Percentiles rank a stretch among this genome's conserved stretches.
These are phyloP conservation scores for Nestor notabilis DNA, from an alignment of 2,113 vertebrate species.

Conservation along the genomic window DNA sequence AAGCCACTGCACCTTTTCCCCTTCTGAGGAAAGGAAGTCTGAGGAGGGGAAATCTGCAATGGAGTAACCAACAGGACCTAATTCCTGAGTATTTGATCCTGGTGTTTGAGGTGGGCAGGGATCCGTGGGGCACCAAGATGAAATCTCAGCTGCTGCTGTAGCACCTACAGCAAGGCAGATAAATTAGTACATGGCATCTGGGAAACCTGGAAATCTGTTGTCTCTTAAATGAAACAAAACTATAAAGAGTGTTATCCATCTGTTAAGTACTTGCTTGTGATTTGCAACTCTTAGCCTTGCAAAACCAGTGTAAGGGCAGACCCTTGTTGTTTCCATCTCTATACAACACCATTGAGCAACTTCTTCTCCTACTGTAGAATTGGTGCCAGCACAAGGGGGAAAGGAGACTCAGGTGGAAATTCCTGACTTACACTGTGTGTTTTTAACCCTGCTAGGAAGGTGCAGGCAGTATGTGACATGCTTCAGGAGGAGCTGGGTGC, in stretches of 20 bases:
- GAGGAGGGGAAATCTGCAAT: neutral
- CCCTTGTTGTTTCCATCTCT: neutral
- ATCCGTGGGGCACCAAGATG: neutral
- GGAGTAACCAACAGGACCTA: neutral
- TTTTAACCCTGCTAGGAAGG: neutral
- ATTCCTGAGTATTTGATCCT: neutral
- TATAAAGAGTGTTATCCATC: neutral
- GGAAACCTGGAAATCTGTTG: neutral
- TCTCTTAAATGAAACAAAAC: neutral
- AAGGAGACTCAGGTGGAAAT: neutral
- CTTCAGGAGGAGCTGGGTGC: fast-evolving
- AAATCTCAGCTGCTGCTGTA: neutral
- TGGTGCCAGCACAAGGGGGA: neutral
- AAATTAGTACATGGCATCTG: neutral
- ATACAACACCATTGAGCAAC: neutral
- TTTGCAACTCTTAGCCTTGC: neutral
- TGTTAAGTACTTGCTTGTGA: neutral
- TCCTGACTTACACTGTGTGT: neutral
- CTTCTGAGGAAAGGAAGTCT: neutral
- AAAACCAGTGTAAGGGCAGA: neutral
- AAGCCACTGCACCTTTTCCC: neutral
- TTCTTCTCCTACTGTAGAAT: neutral
- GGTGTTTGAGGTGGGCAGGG: neutral
- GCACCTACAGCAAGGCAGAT: neutral
- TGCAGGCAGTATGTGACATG: fast-evolving